Evolutionary conservation across 2,888 invertebrate species (phyloP), one percentile per base, ranked within the genome.

Genomic region (Drosophila anceps): DNA sequence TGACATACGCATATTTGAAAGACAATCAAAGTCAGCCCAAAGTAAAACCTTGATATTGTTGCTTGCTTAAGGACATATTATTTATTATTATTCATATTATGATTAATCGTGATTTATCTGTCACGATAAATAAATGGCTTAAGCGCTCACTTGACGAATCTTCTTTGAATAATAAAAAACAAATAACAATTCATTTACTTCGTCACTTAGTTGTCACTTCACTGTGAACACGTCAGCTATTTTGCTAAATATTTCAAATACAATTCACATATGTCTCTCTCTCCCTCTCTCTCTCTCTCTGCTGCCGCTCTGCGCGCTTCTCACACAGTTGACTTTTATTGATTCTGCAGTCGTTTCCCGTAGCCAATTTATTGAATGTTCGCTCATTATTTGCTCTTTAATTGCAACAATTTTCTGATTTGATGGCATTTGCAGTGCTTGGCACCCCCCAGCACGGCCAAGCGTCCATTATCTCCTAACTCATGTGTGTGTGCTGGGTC

Each of bases 331-430:
- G 41, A 31, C 7, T 31, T 33, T 24, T 46, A 13, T 50, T 18
- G 33, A n/a, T 54, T 44, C 24, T 57, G 20, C 35, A 33, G n/a
- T 61, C 37, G 29, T 27, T 35, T 50, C n/a, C 20, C 27, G 54
- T 37, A 33, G 39, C 64, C 73, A 80, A 84, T 73, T 84, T 68
- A 73, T 73, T 77, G 66, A 73, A 71, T 58, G 72, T 66, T 63
- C 69, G 50, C 76, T 73, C 82, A 86, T 84, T 86, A 86, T 82
- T 82, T 77, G 74, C 71, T 59, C 76, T 79, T 81, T 84, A 84
- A 84, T 84, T 86, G 84, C 79, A 73, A 73, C 73, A 70, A 84
- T 86, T 81, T 81, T 55, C 74, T 54, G 74, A 72, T 82, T 84
- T 82, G 64, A 84, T 81, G 66, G 60, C 50, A 50, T 41, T 27